Conservation (phyloP, 2,113 vertebrate species). For the Perca flavescens region DNA sequence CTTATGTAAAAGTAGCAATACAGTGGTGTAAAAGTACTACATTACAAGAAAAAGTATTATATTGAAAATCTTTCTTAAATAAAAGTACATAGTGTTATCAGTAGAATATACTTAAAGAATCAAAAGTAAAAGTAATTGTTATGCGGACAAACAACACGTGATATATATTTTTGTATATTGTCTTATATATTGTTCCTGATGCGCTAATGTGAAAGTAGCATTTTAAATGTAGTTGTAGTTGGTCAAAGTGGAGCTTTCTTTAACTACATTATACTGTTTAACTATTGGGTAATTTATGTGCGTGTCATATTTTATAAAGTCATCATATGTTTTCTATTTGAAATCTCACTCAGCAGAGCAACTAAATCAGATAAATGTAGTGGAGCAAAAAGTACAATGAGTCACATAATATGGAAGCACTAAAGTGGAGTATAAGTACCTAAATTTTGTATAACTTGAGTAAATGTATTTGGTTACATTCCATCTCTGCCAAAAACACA, state of each 20-base stretch:
- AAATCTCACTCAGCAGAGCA: not conserved
- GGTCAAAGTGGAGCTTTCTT: not conserved
- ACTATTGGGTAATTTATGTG: not conserved
- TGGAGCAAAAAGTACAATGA: not conserved
- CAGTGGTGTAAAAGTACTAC: not conserved
- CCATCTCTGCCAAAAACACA: not conserved
- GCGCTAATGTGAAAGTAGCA: not conserved
- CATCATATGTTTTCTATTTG: not conserved
- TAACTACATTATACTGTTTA: not conserved
- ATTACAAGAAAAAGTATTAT: not conserved
- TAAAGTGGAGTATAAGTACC: not conserved
- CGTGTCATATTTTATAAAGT: not conserved
- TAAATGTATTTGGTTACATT: no score
- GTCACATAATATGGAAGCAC: not conserved
- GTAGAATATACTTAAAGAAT: not conserved
- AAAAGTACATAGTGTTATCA: not conserved
- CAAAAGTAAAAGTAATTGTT: not conserved
- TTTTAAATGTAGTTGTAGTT: not conserved
- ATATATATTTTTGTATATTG: not conserved
- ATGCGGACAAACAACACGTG: not conserved
- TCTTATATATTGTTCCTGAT: not conserved
- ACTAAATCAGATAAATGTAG: not conserved
- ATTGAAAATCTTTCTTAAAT: not conserved
- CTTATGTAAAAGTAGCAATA: not conserved
- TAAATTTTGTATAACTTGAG: not conserved